Conservation (phyloP, 2,113 vertebrate genomes). For the Balaenoptera acutorostrata region DNA sequence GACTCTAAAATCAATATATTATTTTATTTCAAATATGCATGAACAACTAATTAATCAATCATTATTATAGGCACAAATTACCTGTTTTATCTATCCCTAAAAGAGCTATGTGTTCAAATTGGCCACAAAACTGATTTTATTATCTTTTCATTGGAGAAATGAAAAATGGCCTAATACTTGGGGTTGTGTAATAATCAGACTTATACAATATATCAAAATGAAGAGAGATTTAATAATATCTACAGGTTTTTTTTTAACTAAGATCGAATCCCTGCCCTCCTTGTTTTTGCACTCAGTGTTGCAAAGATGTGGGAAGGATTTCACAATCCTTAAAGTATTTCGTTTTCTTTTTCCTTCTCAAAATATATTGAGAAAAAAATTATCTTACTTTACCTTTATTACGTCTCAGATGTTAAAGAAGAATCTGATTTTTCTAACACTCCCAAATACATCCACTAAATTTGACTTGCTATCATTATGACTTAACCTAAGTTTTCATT, state of each 20-base stretch:
- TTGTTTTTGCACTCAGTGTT: not conserved
- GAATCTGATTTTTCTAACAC: not conserved
- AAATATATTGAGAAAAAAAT: not conserved
- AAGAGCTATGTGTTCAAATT: not conserved
- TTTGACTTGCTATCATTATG: not conserved
- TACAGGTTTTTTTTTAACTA: not conserved
- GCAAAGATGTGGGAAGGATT: not conserved
- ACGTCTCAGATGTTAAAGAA: not conserved
- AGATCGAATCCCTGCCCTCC: not conserved
- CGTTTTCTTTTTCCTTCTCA: constrained; percentile 1
- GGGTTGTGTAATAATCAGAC: not conserved
- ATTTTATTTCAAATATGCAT: not conserved
- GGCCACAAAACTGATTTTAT: not conserved
- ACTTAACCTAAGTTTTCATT: not conserved
- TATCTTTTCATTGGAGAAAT: not conserved
- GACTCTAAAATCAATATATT: not conserved
- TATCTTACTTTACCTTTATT: not conserved
- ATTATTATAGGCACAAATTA: not conserved
- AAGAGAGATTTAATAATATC: not conserved
- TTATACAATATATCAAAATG: not conserved
- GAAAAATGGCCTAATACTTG: not conserved
- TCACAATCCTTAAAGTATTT: not conserved
- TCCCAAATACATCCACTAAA: not conserved
- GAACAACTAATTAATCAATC: not conserved
- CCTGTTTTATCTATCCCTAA: not conserved